Evolutionary conservation across 2,888 invertebrate genomes (phyloP), one percentile per base, ranked within the genome.

Genomic region (Elgonia sp.): DNA sequence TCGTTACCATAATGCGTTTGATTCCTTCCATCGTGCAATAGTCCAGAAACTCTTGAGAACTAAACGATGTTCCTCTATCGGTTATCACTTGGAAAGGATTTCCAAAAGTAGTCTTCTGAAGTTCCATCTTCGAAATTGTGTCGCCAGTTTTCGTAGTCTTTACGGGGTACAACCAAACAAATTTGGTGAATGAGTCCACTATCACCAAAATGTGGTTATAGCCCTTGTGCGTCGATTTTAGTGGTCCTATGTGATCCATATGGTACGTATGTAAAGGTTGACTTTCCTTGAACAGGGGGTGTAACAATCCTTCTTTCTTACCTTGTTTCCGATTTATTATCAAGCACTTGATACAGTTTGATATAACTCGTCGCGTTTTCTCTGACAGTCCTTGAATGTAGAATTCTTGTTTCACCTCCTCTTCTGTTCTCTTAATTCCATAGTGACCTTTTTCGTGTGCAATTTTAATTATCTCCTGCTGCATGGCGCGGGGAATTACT

Each of bases 1-100:
- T 91, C 3, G 91, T 91, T 60, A 91, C 93, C 10, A 75, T 53
- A 3, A 92, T 81, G 73, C 93, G 93, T 50, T 91, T 77, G 21
- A 94, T 94, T 0, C 89, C 88, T 81, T 94, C 93, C 0, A 89
- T 89, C n/a, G 89, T 46, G 88, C 94, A 94, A 83, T 94, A 94
- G 0, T 92, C 86, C 83, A 89, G 21, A 73, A 94, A 94, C 0
- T 92, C 92, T 20, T 90, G 18, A 0, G 79, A 63, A 39, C 16
- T 39, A 37, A 62, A 62, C 14, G 62, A 62, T 16, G 62, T 62
- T 16, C 62, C 62, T 72, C 90, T 86, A 82, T 94, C 94, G 0
- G 93, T 91, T 5, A 94, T 92, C 12, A 94, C 92, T 53, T 91
- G 89, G 16, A 40, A 79, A 14, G 94, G 94, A 84, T 94, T 94